Conservation (phyloP, 1,140 invertebrate species). For the Pomacea maculata region DNA sequence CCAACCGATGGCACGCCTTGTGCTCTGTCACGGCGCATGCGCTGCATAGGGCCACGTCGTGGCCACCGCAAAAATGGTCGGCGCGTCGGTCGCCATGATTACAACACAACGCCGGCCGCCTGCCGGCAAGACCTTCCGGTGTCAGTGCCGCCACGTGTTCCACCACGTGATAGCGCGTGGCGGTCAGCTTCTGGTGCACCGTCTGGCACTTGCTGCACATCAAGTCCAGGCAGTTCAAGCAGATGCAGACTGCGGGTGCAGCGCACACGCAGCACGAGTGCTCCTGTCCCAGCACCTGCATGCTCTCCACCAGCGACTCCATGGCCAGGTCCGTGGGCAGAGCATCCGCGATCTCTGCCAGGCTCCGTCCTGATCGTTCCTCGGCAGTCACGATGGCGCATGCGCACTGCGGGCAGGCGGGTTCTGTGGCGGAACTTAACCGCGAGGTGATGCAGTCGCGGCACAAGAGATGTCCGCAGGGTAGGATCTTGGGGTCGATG, state of each 20-base stretch:
- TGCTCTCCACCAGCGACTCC: neutral
- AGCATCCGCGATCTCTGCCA: neutral
- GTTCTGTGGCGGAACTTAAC: neutral
- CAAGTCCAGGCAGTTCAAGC: conserved; percentile 11
- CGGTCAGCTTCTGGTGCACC: neutral
- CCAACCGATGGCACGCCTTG: neutral
- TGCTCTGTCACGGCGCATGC: conserved; percentile 4
- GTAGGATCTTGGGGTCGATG: conserved; percentile 8
- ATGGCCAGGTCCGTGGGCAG: conserved; percentile 13
- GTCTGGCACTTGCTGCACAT: neutral
- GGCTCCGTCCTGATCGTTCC: neutral
- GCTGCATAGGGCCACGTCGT: neutral
- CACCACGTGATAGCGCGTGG: conserved; percentile 1
- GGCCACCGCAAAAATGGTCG: neutral
- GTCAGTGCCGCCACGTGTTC: conserved; percentile 10
- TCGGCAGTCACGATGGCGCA: neutral
- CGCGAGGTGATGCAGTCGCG: neutral
- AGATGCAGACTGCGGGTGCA: neutral
- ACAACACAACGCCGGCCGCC: neutral
- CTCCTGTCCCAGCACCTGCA: neutral
- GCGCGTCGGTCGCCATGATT: neutral
- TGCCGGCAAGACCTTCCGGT: neutral
- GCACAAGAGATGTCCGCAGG: conserved; percentile 13
- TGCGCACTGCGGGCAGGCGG: neutral
- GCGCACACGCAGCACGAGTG: neutral